Evolutionary conservation across 2,113 vertebrate species (phyloP).

Genomic region (Synchiropus splendidus): DNA sequence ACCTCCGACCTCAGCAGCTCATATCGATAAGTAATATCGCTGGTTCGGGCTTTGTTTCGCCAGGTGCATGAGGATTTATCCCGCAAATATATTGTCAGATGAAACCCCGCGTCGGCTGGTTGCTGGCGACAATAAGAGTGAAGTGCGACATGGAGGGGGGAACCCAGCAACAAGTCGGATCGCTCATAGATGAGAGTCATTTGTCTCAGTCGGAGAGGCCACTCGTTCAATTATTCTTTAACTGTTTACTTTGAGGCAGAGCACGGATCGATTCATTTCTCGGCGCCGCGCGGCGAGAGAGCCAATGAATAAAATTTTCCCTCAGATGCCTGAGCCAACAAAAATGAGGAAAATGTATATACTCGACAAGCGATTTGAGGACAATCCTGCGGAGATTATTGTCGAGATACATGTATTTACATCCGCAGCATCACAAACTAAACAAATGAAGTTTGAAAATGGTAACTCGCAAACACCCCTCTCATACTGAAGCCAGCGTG

Average conservation of each 20-base stretch:
- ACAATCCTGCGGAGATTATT: too few species aligned
- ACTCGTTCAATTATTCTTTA: constrained; percentile 64
- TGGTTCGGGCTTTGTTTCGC: too few species aligned
- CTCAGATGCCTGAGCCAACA: constrained; percentile 5
- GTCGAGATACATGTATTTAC: too few species aligned
- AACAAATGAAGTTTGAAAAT: too few species aligned
- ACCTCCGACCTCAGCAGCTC: not conserved
- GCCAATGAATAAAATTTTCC: constrained; percentile 35
- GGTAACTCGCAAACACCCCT: too few species aligned
- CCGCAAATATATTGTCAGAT: too few species aligned
- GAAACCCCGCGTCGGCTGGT: too few species aligned
- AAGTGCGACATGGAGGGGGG: constrained; percentile 15
- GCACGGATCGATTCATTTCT: constrained; percentile 56
- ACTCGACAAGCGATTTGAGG: too few species aligned
- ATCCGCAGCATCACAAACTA: too few species aligned
- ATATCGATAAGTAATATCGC: constrained; percentile 4
- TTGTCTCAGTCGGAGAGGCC: constrained; percentile 63
- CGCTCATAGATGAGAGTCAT: constrained; percentile 65
- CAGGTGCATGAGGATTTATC: too few species aligned
- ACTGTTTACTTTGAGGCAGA: constrained; percentile 56
- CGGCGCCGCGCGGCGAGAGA: constrained; percentile 27
- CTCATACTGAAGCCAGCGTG: too few species aligned
- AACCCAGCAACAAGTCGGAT: constrained; percentile 53
- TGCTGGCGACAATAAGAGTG: too few species aligned
- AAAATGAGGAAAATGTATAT: not conserved